phyloP scores from a whole-genome alignment of 2,113 vertebrate genomes.

The Bubo bubo region DNA sequence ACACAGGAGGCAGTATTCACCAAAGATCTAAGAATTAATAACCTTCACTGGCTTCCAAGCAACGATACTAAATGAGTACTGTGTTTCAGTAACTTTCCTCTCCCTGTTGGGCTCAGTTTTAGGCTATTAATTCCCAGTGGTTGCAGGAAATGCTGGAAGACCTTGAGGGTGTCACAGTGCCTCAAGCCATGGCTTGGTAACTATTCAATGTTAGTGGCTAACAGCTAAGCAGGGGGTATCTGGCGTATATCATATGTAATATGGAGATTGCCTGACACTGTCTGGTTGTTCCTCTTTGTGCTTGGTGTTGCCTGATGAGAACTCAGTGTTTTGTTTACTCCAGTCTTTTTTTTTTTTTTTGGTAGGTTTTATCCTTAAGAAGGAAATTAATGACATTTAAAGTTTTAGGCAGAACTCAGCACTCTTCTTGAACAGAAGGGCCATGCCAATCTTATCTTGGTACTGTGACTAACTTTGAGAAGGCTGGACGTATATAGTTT shows the following conservation, averaged over 20 bases:
- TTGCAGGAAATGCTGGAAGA: not conserved
- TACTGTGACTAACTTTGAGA: not conserved
- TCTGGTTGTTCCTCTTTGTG: not conserved
- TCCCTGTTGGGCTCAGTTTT: not conserved
- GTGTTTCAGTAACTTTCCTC: not conserved
- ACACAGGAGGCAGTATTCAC: not conserved
- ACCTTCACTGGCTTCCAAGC: not conserved
- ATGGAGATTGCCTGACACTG: not conserved
- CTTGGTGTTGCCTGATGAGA: not conserved
- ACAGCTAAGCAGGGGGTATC: not conserved
- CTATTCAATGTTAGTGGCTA: not conserved
- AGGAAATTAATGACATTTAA: not conserved
- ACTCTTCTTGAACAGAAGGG: not conserved
- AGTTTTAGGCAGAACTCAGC: not conserved
- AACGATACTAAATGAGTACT: not conserved
- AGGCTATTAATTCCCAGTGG: not conserved
- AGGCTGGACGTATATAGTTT: not conserved
- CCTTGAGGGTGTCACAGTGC: not conserved
- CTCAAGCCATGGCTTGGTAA: not conserved
- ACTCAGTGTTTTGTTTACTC: not conserved
- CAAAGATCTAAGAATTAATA: constrained; percentile 37
- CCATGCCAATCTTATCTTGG: not conserved
- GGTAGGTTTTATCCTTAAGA: not conserved
- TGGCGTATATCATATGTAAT: not conserved
- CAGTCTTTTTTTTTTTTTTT: not conserved